phyloP scores from a whole-genome alignment of 2,113 vertebrate genomes.

The Lutjanus erythropterus region DNA sequence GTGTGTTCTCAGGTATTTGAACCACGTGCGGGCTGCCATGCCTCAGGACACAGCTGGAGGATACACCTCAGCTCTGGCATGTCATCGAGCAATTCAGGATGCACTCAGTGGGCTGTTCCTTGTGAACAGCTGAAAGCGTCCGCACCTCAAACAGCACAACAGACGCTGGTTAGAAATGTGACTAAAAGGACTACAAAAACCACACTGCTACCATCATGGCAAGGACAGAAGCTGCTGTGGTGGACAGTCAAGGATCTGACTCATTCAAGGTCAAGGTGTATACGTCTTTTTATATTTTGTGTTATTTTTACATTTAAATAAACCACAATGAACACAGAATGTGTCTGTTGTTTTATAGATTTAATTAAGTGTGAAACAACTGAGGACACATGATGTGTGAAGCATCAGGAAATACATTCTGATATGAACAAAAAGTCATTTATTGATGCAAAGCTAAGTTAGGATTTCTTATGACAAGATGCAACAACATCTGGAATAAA shows the following conservation, averaged over 20 bases:
- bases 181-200: constrained; percentile 46
- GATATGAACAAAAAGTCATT: neutral
- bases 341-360: constrained; percentile 19
- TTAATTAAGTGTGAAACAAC: constrained; percentile 63
- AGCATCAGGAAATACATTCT: constrained; percentile 1
- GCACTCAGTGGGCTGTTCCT: constrained; percentile 95
- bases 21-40: constrained; percentile 91
- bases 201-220: neutral
- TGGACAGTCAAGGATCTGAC: neutral
- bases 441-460: neutral
- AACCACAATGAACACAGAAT: constrained; percentile 36
- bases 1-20: constrained; percentile 91
- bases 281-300: constrained; percentile 45
- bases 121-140: constrained; percentile 38
- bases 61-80: constrained; percentile 93
- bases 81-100: constrained; percentile 95
- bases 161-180: neutral
- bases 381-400: neutral
- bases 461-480: constrained; percentile 6
- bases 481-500: constrained; percentile 34
- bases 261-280: constrained; percentile 4
- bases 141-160: neutral
- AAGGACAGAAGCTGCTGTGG: neutral
- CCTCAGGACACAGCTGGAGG: constrained; percentile 96
- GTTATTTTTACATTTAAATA: constrained; percentile 66